These are phyloP conservation scores for Drosophila austrosaltans DNA, from an alignment of 2,888 invertebrate species.

Conservation along the genomic window DNA sequence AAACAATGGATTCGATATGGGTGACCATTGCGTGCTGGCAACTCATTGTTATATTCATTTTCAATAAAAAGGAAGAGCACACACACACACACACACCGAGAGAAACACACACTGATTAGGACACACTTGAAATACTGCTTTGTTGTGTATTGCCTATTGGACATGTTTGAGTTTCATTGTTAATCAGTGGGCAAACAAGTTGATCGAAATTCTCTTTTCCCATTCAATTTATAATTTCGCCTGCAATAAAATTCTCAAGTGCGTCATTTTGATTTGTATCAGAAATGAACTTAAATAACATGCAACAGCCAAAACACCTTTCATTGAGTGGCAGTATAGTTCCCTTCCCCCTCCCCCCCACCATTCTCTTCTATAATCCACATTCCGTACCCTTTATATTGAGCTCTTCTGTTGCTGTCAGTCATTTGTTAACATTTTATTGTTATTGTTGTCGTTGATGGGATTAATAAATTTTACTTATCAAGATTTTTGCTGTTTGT, in stretches of 20 bases:
- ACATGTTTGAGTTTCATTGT: constrained; percentile 11
- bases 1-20: constrained; percentile 58
- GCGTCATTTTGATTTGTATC: constrained; percentile 70
- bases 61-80: constrained; percentile 40
- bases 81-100: constrained; percentile 2
- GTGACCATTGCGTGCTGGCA: constrained; percentile 65
- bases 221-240: constrained; percentile 66
- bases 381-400: constrained; percentile 3
- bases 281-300: constrained; percentile 52
- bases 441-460: constrained; percentile 78
- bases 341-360: neutral
- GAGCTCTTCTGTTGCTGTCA: constrained; percentile 44
- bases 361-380: constrained; percentile 3
- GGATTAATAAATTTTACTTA: constrained; percentile 79
- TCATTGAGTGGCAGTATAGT: neutral
- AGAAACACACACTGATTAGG: constrained; percentile 53
- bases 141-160: constrained; percentile 35
- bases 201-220: neutral
- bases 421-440: constrained; percentile 78
- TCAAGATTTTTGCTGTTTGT: constrained; percentile 65
- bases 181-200: constrained; percentile 17
- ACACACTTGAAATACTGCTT: constrained; percentile 60
- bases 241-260: constrained; percentile 65
- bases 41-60: constrained; percentile 52
- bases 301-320: constrained; percentile 44